Evolutionary conservation across 1,140 invertebrate genomes (phyloP).

Genomic region (Gonatopus flavifemur): DNA sequence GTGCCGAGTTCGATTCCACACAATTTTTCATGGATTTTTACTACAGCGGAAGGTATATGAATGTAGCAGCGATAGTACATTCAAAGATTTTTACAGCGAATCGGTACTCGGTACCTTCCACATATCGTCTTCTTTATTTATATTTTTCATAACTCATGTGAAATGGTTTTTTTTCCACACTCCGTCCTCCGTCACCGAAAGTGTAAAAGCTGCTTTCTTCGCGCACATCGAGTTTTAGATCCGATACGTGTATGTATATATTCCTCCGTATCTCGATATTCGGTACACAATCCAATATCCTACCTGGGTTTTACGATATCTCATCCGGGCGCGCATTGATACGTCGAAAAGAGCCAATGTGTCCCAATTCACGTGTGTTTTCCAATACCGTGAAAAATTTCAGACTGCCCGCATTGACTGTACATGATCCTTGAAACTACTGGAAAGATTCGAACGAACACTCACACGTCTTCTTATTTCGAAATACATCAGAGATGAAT

Average conservation of each 20-base stretch:
- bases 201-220: slow-evolving; percentile 8
- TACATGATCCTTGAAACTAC: too few species aligned
- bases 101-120: too few species aligned
- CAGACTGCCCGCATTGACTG: too few species aligned
- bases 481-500: too few species aligned
- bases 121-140: slow-evolving; percentile 10
- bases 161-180: neutral
- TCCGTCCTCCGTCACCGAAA: too few species aligned
- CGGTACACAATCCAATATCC: slow-evolving; percentile 22
- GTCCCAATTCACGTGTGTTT: slow-evolving; percentile 16
- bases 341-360: slow-evolving; percentile 11
- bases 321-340: slow-evolving; percentile 9
- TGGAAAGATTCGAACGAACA: too few species aligned
- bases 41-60: neutral
- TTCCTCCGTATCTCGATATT: too few species aligned
- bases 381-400: too few species aligned
- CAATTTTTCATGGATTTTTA: too few species aligned
- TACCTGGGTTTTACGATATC: slow-evolving; percentile 19
- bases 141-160: slow-evolving; percentile 17
- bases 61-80: neutral
- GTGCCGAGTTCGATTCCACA: too few species aligned
- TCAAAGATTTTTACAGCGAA: slow-evolving; percentile 14
- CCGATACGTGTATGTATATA: slow-evolving; percentile 6
- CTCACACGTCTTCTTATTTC: too few species aligned
- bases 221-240: slow-evolving; percentile 4